These are phyloP conservation scores for Lates japonicus DNA, from an alignment of 2,797 vertebrate genomes.

Conservation along the genomic window DNA sequence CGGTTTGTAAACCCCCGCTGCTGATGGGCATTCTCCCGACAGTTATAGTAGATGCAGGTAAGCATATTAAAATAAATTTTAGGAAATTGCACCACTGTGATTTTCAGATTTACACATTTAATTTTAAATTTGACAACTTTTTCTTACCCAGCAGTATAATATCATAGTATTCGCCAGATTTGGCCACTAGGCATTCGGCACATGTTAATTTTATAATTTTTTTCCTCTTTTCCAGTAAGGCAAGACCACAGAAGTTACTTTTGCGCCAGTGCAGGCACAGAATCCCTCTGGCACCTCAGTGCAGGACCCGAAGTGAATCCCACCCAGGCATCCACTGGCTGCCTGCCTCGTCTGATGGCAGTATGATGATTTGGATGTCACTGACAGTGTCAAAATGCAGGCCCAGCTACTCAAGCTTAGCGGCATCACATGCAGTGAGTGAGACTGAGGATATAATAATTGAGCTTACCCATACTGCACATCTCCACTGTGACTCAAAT, in stretches of 20 bases:
- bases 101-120: not conserved
- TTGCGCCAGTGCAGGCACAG: slow-evolving; percentile 88
- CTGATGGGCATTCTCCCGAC: not conserved
- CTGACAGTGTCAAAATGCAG: slow-evolving; percentile 84
- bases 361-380: slow-evolving; percentile 91
- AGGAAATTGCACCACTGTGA: not conserved
- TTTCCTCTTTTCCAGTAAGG: slow-evolving; percentile 78
- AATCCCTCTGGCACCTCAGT: slow-evolving; percentile 81
- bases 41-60: not conserved
- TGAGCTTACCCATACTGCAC: not conserved
- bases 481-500: not conserved
- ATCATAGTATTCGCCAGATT: not conserved
- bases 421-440: slow-evolving; percentile 94
- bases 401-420: slow-evolving; percentile 87
- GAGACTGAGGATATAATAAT: not conserved
- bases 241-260: slow-evolving; percentile 89
- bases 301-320: slow-evolving; percentile 97
- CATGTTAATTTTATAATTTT: not conserved
- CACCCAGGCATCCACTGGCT: slow-evolving; percentile 83
- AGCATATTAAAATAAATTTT: not conserved
- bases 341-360: slow-evolving; percentile 92
- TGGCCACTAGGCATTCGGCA: not conserved
- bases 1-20: not conserved
- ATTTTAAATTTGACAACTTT: not conserved
- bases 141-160: not conserved